Base-by-base conservation (phyloP, 92 coral and sea anemone species). In the Parazoanthus swiftii region DNA sequence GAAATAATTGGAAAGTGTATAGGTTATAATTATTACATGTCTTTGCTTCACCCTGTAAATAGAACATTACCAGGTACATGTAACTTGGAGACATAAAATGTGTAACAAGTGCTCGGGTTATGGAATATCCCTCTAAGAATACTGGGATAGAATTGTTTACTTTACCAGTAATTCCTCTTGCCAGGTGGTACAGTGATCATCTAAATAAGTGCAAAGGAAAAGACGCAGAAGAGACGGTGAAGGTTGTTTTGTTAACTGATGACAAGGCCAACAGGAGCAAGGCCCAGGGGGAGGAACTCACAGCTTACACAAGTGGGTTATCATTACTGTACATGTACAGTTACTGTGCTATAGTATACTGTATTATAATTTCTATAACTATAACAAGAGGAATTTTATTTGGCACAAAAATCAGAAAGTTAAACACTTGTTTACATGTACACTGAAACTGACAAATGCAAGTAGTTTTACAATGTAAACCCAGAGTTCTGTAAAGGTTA, bases 181-280 rank as follows among this genome's bases (percentile, higher is more conserved):
- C 54, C 77, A 97, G 99, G 66, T 97, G 99, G 99, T 97, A 97
- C 80, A 86, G 91, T 91, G 93, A 89, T 50, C 99, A 97, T 77
- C 87, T 97, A 16, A 75, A 90, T 63, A 94, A 95, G 71, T 81
- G 91, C 89, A 91, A 89, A 59, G 93, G 88, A 33, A 80, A 88
- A 26, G 82, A 87, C 73, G 91, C 86, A 14, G 92, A 92, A 26
- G 29, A 63, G 23, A 85, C 74, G 43, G 86, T 91, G 43, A 85
- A 89, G 85, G 72, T 93, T 68, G 93, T 97, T 51, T 88, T 97
- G 74, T 85, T 97, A 39, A 97, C 99, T 1, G 90, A 97, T 86
- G 99, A 97, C 89, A 94, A 80, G 74, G 96, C 88, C 63, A 97
- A 97, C 90, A 92, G 85, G 82, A 92, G 87, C 74, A 97, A 94